These are phyloP conservation scores for Trachelus stipa DNA, from an alignment of 2,888 invertebrate species.

Conservation along the genomic window DNA sequence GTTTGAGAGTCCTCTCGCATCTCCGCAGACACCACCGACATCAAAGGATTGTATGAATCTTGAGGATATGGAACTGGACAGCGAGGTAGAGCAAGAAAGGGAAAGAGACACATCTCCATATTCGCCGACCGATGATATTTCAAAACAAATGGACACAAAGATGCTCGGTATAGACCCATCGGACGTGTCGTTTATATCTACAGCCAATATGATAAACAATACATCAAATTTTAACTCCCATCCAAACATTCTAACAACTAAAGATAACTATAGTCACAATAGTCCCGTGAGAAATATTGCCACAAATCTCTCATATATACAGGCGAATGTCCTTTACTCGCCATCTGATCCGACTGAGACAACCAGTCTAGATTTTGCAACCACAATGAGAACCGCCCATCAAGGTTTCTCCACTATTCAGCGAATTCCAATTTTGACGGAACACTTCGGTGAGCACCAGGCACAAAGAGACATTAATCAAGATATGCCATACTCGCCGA, in stretches of 20 bases:
- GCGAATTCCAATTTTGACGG: neutral
- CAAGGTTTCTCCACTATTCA: constrained; percentile 4
- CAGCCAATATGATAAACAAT: neutral
- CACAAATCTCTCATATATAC: constrained; percentile 6
- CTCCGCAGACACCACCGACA: constrained; percentile 23
- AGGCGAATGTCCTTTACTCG: constrained; percentile 31
- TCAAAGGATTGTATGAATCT: constrained; percentile 34
- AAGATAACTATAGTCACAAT: neutral
- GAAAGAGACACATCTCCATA: constrained; percentile 53
- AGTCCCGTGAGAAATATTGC: neutral
- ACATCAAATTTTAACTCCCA: neutral
- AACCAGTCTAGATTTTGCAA: neutral
- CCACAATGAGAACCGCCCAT: constrained; percentile 4
- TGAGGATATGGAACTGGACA: constrained; percentile 63
- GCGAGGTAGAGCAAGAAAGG: constrained; percentile 54
- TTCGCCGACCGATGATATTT: constrained; percentile 58
- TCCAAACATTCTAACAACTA: neutral
- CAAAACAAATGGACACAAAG: constrained; percentile 40
- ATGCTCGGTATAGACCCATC: constrained; percentile 49
- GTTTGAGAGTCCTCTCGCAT: constrained; percentile 18
- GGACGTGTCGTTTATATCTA: constrained; percentile 43
- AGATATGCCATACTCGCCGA: constrained; percentile 53
- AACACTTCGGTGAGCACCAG: neutral
- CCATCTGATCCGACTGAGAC: constrained; percentile 33
- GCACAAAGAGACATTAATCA: neutral